Percentiles rank a stretch among this genome's conserved stretches.
phyloP scores from a whole-genome alignment of 1,140 invertebrate genomes.

The Apis laboriosa region DNA sequence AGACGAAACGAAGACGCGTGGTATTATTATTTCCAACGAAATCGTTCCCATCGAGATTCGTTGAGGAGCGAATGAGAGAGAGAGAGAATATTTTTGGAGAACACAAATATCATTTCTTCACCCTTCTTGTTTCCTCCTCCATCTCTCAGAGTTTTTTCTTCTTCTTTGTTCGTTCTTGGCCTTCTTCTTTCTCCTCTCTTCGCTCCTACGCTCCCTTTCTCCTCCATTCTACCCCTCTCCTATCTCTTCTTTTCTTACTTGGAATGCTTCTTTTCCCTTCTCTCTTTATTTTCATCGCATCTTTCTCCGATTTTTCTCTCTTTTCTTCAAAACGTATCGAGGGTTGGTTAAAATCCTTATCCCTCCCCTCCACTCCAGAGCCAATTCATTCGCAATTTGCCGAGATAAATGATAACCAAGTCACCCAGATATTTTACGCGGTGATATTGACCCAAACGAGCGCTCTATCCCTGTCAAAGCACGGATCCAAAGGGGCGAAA shows the following conservation, averaged over 20 bases:
- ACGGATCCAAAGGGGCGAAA: slow-evolving; percentile 41
- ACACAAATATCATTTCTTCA: slow-evolving; percentile 30
- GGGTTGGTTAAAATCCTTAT: not conserved
- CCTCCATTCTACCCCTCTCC: not conserved
- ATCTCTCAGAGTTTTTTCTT: not conserved
- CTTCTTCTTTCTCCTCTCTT: too few species aligned
- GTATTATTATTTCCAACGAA: too few species aligned
- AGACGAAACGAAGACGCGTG: not conserved
- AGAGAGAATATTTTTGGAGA: slow-evolving; percentile 30
- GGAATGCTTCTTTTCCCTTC: not conserved
- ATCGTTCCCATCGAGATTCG: too few species aligned
- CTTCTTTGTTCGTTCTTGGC: not conserved
- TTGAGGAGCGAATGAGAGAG: slow-evolving; percentile 30
- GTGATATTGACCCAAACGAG: slow-evolving; percentile 42
- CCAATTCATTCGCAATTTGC: not conserved
- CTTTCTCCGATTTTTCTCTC: not conserved
- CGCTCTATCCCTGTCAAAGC: slow-evolving; percentile 33
- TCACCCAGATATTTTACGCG: slow-evolving; percentile 33
- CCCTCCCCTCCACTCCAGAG: not conserved
- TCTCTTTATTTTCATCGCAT: not conserved
- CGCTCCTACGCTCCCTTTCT: not conserved
- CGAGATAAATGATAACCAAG: slow-evolving; percentile 15
- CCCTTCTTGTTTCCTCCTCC: not conserved
- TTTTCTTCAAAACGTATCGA: not conserved
- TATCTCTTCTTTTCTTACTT: not conserved